Conservation (phyloP, 2,113 vertebrate species). For the Varanus komodoensis region DNA sequence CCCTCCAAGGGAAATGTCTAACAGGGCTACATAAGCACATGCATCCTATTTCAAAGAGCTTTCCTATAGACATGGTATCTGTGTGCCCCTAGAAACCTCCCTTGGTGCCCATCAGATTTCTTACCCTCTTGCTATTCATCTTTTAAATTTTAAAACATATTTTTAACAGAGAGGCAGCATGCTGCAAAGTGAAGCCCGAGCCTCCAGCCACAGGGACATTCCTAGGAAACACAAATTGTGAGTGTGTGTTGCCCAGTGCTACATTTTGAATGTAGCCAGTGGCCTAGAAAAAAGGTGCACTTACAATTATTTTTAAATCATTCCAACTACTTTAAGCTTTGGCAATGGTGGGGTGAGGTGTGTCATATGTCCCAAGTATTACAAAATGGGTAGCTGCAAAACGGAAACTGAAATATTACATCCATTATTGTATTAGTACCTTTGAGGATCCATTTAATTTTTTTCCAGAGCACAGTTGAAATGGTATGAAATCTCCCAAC, state of each 20-base stretch:
- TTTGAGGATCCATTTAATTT: background rate
- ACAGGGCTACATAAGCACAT: background rate
- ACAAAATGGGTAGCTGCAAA: background rate
- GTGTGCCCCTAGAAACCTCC: too few relatives aligned
- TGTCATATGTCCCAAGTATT: background rate
- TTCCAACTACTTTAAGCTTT: background rate
- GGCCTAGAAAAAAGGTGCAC: too few relatives aligned
- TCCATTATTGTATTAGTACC: background rate
- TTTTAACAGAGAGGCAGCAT: too few relatives aligned
- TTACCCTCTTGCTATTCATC: too few relatives aligned
- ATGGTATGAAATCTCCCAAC: background rate
- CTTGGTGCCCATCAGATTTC: too few relatives aligned
- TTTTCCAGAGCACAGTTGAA: background rate
- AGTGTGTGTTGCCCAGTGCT: too few relatives aligned
- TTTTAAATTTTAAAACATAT: background rate
- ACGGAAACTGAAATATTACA: background rate
- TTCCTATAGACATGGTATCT: background rate
- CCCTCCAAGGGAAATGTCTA: background rate
- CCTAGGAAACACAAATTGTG: too few relatives aligned
- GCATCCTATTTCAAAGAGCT: background rate
- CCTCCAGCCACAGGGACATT: too few relatives aligned
- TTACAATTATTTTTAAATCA: background rate
- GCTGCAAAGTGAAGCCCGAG: too few relatives aligned
- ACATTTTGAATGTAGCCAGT: too few relatives aligned
- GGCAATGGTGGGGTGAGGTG: too few relatives aligned